A percentile compares a stretch with the other conserved stretches of the same genome.
These are phyloP conservation scores for Spheniscus humboldti DNA, from an alignment of 2,797 vertebrate genomes.

Conservation along the genomic window DNA sequence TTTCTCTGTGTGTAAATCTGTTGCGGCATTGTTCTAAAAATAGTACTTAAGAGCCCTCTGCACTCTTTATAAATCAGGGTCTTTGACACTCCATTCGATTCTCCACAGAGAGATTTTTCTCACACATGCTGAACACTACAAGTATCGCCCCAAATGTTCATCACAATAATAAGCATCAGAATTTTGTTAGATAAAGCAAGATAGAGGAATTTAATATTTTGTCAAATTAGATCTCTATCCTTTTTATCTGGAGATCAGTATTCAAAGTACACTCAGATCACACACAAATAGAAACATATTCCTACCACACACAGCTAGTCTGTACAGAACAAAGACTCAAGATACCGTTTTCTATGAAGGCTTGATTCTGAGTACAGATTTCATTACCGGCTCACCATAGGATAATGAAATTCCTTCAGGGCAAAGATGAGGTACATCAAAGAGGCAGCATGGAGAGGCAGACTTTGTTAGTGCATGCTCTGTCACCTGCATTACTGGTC, in stretches of 20 bases:
- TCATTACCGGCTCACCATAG: conserved; percentile 66
- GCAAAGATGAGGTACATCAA: conserved; percentile 68
- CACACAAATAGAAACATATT: conserved; percentile 62
- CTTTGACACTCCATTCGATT: conserved; percentile 63
- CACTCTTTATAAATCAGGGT: conserved; percentile 74
- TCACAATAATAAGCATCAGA: conserved; percentile 56
- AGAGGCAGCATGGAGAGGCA: conserved; percentile 46
- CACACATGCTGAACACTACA: conserved; percentile 34
- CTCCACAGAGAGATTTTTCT: conserved; percentile 27
- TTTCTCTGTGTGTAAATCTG: conserved; percentile 69
- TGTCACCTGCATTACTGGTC: conserved; percentile 61
- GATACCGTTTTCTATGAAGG: conserved; percentile 63
- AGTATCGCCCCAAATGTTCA: conserved; percentile 46
- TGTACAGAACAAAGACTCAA: conserved; percentile 66
- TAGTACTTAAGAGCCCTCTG: conserved; percentile 72
- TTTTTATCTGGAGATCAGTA: conserved; percentile 60
- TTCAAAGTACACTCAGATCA: conserved; percentile 63
- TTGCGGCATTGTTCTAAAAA: conserved; percentile 77
- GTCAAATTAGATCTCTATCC: conserved; percentile 65
- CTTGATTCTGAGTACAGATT: conserved; percentile 70
- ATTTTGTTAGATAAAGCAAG: conserved; percentile 55
- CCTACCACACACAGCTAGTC: conserved; percentile 58
- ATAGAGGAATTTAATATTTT: conserved; percentile 65
- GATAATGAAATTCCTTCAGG: conserved; percentile 72
- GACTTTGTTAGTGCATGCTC: conserved; percentile 59